Conservation (phyloP, 1,140 invertebrate genomes). For the Kradibia gibbosae region DNA sequence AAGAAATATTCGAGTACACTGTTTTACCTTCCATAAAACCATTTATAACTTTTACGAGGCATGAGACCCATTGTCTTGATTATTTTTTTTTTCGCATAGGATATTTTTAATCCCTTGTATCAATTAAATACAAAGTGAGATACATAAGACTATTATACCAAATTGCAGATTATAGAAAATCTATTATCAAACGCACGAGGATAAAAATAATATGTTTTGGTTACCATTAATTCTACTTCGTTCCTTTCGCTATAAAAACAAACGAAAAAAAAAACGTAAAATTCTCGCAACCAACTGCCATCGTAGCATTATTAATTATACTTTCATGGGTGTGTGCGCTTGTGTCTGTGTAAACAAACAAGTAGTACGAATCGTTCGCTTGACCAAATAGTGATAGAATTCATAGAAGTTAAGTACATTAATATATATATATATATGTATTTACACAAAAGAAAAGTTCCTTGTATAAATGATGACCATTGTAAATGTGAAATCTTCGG, state of each 20-base stretch:
- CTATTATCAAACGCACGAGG: slow-evolving; percentile 24
- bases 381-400: slow-evolving; percentile 38
- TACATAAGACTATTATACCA: slow-evolving; percentile 13
- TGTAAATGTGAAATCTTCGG: slow-evolving; percentile 37
- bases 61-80: slow-evolving; percentile 34
- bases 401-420: slow-evolving; percentile 41
- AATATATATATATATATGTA: slow-evolving; percentile 49
- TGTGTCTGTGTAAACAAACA: too few species aligned
- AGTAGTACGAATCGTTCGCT: slow-evolving; percentile 40
- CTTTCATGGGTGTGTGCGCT: too few species aligned
- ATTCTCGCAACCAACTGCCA: not conserved
- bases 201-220: slow-evolving; percentile 35
- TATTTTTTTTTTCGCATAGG: not conserved
- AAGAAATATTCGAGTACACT: slow-evolving; percentile 13
- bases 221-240: slow-evolving; percentile 19
- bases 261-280: too few species aligned
- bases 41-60: slow-evolving; percentile 49
- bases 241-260: slow-evolving; percentile 11
- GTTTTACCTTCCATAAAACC: slow-evolving; percentile 47
- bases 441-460: slow-evolving; percentile 45
- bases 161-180: slow-evolving; percentile 32
- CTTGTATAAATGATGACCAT: slow-evolving; percentile 32
- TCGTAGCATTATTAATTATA: slow-evolving; percentile 26
- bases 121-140: slow-evolving; percentile 4
- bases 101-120: slow-evolving; percentile 7